Conservation (phyloP, 2,797 vertebrate species). For the Microctenopoma stevenorrisi region DNA sequence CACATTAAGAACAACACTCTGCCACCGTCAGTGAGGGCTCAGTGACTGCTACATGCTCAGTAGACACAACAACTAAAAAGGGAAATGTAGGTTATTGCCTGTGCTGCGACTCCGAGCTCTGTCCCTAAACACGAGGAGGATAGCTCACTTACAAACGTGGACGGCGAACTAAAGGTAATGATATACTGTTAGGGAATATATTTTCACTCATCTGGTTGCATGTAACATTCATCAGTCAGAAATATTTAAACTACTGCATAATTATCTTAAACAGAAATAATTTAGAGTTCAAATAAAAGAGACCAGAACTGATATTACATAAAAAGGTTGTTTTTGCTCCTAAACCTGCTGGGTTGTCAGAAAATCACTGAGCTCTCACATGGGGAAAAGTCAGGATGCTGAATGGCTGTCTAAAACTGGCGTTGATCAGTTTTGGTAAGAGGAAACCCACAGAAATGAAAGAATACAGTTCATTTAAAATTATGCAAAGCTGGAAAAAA, state of each 20-base stretch:
- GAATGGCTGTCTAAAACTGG: conserved; percentile 27
- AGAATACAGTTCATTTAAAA: conserved; percentile 38
- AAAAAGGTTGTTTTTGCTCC: conserved; percentile 37
- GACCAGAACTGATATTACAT: conserved; percentile 15
- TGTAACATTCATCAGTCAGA: conserved; percentile 7
- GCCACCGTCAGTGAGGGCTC: conserved; percentile 63
- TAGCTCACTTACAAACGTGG: conserved; percentile 34
- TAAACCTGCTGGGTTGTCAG: conserved; percentile 70
- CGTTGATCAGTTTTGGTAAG: conserved; percentile 14
- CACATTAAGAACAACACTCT: conserved; percentile 60
- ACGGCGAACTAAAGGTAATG: conserved; percentile 1
- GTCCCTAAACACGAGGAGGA: conserved; percentile 21
- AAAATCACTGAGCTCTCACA: conserved; percentile 38
- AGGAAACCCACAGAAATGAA: conserved; percentile 64
- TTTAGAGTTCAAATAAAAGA: too few species aligned
- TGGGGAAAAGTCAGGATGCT: conserved; percentile 12
- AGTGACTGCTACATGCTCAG: conserved; percentile 71
- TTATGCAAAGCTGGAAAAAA: conserved; percentile 15
- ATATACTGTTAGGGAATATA: conserved; percentile 22
- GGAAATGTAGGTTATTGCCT: conserved; percentile 38
- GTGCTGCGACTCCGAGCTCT: conserved; percentile 40
- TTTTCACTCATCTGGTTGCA: conserved; percentile 30
- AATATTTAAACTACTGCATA: conserved; percentile 6
- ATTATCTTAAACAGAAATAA: conserved; percentile 16
- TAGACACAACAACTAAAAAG: conserved; percentile 54